Percentiles rank a stretch among this genome's conserved stretches.
Evolutionary conservation across 2,113 vertebrate genomes (phyloP).

Genomic region (Coracopsis vasa): DNA sequence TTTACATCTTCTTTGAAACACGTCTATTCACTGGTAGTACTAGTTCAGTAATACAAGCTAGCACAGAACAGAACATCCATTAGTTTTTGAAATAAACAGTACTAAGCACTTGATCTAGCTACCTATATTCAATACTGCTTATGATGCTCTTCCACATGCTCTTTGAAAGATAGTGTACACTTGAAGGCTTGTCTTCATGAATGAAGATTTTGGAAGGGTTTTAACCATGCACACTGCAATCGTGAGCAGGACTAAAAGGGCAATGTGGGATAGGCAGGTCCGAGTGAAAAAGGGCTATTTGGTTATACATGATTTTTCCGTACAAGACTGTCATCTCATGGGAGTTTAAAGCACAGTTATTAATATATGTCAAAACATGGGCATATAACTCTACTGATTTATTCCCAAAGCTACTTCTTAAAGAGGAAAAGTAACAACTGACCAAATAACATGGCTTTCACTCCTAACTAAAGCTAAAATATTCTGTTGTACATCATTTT

Average conservation of each 20-base stretch:
- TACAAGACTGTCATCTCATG: no score
- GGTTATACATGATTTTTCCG: no score
- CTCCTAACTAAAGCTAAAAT: background rate
- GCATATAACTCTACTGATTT: background rate
- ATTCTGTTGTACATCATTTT: background rate
- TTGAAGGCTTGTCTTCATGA: no score
- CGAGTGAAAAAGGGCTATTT: no score
- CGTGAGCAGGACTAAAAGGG: no score
- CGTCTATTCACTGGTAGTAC: background rate
- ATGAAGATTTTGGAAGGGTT: no score
- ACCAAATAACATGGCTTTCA: background rate
- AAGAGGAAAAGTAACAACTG: background rate
- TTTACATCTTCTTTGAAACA: background rate
- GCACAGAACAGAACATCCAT: background rate
- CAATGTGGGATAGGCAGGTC: no score
- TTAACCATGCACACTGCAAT: no score
- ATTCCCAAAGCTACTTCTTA: background rate
- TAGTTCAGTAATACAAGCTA: background rate
- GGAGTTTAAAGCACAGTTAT: no score
- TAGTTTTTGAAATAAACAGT: background rate
- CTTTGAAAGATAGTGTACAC: no score
- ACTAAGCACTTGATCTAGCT: background rate
- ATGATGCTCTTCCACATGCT: background rate
- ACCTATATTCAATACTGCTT: background rate
- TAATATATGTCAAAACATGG: background rate